Evolutionary conservation across 2,113 vertebrate species (phyloP).

Genomic region (Colaptes auratus): DNA sequence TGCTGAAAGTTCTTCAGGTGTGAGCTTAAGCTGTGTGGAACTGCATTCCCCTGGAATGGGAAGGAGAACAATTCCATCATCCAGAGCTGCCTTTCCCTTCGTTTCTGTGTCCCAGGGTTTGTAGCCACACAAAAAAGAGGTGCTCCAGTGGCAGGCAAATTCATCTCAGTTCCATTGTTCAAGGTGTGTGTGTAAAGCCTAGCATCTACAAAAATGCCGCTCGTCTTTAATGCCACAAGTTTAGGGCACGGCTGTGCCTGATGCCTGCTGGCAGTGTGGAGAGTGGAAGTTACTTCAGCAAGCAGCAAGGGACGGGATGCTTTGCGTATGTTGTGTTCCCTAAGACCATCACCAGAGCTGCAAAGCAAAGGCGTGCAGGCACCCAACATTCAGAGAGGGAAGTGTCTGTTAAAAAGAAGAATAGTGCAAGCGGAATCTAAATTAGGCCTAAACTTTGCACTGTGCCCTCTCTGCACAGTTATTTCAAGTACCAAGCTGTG

Average conservation of each 20-base stretch:
- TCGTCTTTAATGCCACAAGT: not conserved
- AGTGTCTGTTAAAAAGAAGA: not conserved
- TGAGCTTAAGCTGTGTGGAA: not conserved
- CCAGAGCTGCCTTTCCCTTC: not conserved
- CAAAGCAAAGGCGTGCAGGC: not conserved
- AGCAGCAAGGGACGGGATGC: not conserved
- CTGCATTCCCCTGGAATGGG: not conserved
- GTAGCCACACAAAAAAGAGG: not conserved
- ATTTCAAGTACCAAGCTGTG: not conserved
- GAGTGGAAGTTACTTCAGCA: not conserved
- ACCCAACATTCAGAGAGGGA: not conserved
- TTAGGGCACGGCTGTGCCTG: not conserved
- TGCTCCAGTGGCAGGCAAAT: not conserved
- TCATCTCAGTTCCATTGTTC: not conserved
- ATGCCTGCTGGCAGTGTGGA: not conserved
- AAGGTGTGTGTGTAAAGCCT: not conserved
- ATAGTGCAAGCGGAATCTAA: not conserved
- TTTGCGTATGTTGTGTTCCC: not conserved
- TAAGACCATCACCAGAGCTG: not conserved
- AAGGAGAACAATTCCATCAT: not conserved
- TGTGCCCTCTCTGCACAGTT: constrained; percentile 8
- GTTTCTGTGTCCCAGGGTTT: not conserved
- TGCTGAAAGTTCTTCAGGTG: not conserved
- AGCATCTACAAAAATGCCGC: not conserved
- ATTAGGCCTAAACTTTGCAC: constrained; percentile 1